Evolutionary conservation across 2,113 vertebrate genomes (phyloP).

Genomic region (Chloropsis hardwickii): DNA sequence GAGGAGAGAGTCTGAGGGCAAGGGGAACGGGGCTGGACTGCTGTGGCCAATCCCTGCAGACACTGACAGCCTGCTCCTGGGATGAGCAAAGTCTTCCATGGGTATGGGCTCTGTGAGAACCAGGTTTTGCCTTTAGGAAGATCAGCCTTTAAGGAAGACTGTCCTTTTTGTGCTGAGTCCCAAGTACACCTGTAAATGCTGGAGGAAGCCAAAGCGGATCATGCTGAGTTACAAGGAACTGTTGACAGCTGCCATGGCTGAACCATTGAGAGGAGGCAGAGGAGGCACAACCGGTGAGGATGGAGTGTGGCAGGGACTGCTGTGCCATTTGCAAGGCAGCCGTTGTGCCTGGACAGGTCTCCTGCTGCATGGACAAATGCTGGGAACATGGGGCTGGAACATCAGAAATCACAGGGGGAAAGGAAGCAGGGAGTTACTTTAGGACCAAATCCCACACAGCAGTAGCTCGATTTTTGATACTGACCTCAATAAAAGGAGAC

Average conservation of each 20-base stretch:
- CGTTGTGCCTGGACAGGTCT: not conserved
- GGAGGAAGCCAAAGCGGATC: not conserved
- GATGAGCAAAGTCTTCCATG: rapidly evolving
- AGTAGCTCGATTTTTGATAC: not conserved
- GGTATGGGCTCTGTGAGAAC: not conserved
- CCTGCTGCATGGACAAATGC: not conserved
- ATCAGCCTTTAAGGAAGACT: not conserved
- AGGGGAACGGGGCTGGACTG: not conserved
- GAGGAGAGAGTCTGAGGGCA: conserved; percentile 27
- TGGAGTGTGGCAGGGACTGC: not conserved
- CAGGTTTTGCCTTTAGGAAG: not conserved
- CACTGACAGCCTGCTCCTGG: not conserved
- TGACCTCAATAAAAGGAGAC: not conserved
- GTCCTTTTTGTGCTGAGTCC: not conserved
- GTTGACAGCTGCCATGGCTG: not conserved
- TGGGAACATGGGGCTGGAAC: not conserved
- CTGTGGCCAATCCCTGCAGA: not conserved
- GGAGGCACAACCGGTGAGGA: rapidly evolving
- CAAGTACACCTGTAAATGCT: not conserved
- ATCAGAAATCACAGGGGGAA: not conserved
- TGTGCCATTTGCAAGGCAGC: not conserved
- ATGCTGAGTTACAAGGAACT: rapidly evolving
- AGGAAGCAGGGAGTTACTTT: not conserved
- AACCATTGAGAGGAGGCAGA: not conserved
- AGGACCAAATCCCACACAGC: not conserved